Evolutionary conservation across 2,888 invertebrate genomes (phyloP).

Genomic region (Leucoma salicis): DNA sequence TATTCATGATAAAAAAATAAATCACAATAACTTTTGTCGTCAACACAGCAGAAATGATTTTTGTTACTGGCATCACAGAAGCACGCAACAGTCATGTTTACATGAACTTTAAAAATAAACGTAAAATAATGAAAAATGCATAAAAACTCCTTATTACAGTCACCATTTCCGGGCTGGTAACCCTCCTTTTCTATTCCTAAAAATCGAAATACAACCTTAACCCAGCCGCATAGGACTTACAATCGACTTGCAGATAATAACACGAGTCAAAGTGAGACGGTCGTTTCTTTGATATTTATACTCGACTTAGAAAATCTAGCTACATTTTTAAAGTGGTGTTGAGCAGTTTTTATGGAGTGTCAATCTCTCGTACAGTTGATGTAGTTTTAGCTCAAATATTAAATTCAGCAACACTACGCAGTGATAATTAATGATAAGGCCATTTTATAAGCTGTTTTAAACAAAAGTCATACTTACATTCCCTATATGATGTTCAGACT

Average conservation of each 20-base stretch:
- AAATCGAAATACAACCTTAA: slow-evolving; percentile 33
- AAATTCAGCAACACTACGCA: neutral
- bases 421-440: no score
- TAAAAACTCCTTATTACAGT: slow-evolving; percentile 67
- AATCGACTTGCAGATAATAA: slow-evolving; percentile 33
- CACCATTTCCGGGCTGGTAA: slow-evolving; percentile 62
- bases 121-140: slow-evolving; percentile 64
- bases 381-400: neutral
- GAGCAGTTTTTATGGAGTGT: slow-evolving; percentile 5
- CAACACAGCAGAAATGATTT: no score
- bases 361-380: neutral
- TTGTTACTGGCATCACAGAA: no score
- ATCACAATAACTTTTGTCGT: no score
- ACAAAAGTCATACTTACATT: no score
- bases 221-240: slow-evolving; percentile 19
- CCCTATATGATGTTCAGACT: no score
- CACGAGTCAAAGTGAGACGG: slow-evolving; percentile 25
- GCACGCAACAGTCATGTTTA: no score
- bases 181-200: slow-evolving; percentile 26
- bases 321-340: slow-evolving; percentile 2
- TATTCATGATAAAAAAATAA: no score
- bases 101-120: slow-evolving; percentile 60
- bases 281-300: slow-evolving; percentile 11
- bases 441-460: no score
- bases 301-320: slow-evolving; percentile 11